Base-by-base conservation (phyloP, 2,888 invertebrate genomes). In the Phortica okadai region DNA sequence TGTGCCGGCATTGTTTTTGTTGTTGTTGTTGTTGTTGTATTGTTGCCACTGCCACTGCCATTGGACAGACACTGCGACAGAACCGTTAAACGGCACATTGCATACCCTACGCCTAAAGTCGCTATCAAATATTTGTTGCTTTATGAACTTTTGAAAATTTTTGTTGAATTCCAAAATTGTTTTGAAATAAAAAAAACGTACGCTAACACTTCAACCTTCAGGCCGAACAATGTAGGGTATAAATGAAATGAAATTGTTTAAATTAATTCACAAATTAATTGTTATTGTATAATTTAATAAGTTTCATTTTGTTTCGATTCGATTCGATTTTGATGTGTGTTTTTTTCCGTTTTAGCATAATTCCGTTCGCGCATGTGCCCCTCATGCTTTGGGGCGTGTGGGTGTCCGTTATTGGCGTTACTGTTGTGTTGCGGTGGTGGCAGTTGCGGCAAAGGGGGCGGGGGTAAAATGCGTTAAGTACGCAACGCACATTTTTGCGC, bases 1-100 rank as follows among this genome's bases (percentile, higher is more conserved):
- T 33, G 33, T 73, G 79, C 76, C 81, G n/a, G 16, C n/a, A 56
- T 56, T 7, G 16, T 69, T 50, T 3, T 11, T 64, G 54, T 54
- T 54, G 54, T 5, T 54, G 54, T n/a, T 54, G 54, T n/a, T 10
- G 10, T 54, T 54, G 54, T 54, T 54, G 54, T 54, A 21, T 0
- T 21, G 21, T 21, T 21, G 21, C 21, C 21, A 21, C 21, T 21
- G 21, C 21, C 21, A 21, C 21, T 62, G 62, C 25, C 62, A 25
- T 16, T 25, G 16, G 33, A 21, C 62, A 7, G 33, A 21, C 62
- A 7, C 62, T 62, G 21, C 62, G 16, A 62, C 62, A 21, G 21
- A n/a, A 56, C 56, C 56, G 56, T 56, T 56, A 56, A 14, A 14
- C n/a, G 16, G 6, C n/a, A 56, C 56, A 56, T 16, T 56, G 16